phyloP scores from a whole-genome alignment of 1,140 invertebrate species.

The Drosophila azteca region DNA sequence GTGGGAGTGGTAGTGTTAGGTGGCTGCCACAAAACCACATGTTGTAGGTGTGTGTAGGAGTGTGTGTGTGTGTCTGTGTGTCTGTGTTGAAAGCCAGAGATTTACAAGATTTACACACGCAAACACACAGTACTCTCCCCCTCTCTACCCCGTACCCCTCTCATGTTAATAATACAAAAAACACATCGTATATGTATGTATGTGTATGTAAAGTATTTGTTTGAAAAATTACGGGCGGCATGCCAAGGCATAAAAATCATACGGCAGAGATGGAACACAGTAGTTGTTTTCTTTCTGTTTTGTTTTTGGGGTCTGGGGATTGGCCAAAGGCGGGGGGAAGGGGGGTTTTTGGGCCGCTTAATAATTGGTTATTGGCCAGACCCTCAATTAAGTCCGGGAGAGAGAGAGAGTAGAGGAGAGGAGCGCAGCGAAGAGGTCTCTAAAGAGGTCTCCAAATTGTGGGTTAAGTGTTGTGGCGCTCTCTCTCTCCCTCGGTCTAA shows the following conservation, averaged over 20 bases:
- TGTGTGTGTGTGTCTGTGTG: constrained; percentile 37
- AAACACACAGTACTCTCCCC: constrained; percentile 17
- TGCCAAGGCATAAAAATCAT: constrained; percentile 55
- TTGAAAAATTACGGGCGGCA: constrained; percentile 61
- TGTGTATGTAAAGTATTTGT: constrained; percentile 50
- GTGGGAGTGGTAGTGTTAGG: background rate
- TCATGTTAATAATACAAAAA: constrained; percentile 62
- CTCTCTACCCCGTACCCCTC: background rate
- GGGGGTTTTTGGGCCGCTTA: constrained; percentile 9
- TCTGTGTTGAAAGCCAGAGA: constrained; percentile 71
- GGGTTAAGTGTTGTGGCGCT: constrained; percentile 13
- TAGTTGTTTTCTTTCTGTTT: too few relatives aligned
- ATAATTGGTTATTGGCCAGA: constrained; percentile 71
- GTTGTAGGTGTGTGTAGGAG: constrained; percentile 24
- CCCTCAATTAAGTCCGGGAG: constrained; percentile 66
- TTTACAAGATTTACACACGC: constrained; percentile 80
- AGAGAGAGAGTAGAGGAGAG: constrained; percentile 1
- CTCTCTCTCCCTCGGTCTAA: too few relatives aligned
- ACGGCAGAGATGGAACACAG: constrained; percentile 14
- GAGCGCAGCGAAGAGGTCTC: background rate
- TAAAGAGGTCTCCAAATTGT: constrained; percentile 17
- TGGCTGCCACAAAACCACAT: constrained; percentile 5
- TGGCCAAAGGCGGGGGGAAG: too few relatives aligned
- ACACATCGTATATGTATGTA: too few relatives aligned
- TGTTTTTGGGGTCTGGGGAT: too few relatives aligned